Base-by-base conservation (phyloP, 1,140 invertebrate genomes). In the Musca domestica region DNA sequence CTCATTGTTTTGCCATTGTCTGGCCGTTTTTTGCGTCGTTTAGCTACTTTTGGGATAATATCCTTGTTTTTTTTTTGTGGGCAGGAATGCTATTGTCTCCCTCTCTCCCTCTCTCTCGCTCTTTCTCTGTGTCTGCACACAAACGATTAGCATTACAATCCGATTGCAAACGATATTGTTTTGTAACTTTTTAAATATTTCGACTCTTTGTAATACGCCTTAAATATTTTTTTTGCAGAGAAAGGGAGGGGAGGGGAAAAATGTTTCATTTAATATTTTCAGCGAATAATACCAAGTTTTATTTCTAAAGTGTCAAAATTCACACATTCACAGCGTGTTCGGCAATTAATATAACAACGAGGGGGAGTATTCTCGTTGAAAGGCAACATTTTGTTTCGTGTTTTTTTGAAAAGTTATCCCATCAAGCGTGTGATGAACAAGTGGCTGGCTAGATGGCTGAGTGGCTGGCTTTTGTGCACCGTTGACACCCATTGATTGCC, bases 291-390 rank as follows among this genome's bases (percentile, higher is more conserved):
- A 30, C 27, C 27, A 30, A 30, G 27, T 30, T 48, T 64, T 47
- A 47, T 23, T 71, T 64, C 70, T 69, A 76, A 75, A 74, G 76
- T 76, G 73, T 74, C 76, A 47, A 66, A 64, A 70, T 49, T 76
- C 71, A 76, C 74, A 75, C 76, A 74, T 74, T 48, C 10, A 1
- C n/a, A 23, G 5, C 7, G 46, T 27, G n/a, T 30, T 15, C 4
- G 12, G 15, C 23, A 25, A 23, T 58, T 58, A n/a, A 22, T 58
- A n/a, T n/a, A 25, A 22, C 19, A 15, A 15, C 23, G 47, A 12
- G 63, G 22, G 47, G 41, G 23, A 47, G 63, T 64, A 1, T 51
- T 64, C 15, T n/a, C 12, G 3, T 64, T 41, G 34, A 41, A 41
- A 41, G 34, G 34, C 34, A 41, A 41, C 34, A 41, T 41, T 47